Conservation (phyloP, 2,113 vertebrate genomes). For the Myotis yumanensis region DNA sequence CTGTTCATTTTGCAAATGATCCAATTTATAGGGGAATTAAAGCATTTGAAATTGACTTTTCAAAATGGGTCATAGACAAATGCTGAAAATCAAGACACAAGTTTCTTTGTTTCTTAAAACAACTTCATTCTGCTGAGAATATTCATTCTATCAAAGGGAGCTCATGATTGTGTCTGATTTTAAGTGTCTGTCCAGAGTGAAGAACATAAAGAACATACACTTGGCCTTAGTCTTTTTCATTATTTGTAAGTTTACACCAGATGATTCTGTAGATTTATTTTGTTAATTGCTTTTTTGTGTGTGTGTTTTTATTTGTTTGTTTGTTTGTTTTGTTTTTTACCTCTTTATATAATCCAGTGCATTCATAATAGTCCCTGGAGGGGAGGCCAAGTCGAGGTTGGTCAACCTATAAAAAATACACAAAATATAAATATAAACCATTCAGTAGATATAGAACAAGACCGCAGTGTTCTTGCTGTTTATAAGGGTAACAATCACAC, state of each 20-base stretch:
- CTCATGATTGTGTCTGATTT: background rate
- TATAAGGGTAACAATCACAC: background rate
- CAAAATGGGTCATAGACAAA: background rate
- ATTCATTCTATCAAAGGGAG: background rate
- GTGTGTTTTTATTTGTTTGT: background rate
- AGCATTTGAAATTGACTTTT: background rate
- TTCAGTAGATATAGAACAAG: background rate
- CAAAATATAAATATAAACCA: background rate
- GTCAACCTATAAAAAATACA: conserved; percentile 88
- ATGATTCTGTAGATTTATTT: background rate
- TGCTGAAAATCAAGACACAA: background rate
- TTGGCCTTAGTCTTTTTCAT: background rate
- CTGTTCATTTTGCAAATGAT: background rate
- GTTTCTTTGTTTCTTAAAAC: conserved; percentile 18
- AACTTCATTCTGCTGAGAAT: background rate
- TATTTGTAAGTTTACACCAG: background rate
- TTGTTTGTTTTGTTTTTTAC: conserved; percentile 76
- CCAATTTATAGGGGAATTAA: background rate
- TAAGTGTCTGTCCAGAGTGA: background rate
- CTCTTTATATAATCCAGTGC: conserved; percentile 90
- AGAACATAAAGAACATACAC: background rate
- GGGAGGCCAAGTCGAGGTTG: conserved; percentile 93
- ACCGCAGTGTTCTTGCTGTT: background rate
- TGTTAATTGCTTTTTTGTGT: background rate
- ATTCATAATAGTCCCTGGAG: conserved; percentile 94